Conservation (phyloP, 2,888 invertebrate genomes). For the Harmothoe impar region DNA sequence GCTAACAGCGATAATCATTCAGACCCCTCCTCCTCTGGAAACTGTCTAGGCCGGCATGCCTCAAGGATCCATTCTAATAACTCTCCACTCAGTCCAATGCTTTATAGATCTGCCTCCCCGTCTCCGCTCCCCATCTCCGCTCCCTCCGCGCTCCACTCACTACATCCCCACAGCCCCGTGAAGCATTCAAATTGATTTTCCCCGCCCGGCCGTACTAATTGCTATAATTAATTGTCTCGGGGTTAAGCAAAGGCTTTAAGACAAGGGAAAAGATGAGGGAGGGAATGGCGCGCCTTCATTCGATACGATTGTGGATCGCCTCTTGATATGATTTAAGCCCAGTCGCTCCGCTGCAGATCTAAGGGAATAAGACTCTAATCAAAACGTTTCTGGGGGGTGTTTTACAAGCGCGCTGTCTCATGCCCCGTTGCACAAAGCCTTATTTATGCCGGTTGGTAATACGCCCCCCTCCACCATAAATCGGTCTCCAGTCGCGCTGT, state of each 20-base stretch:
- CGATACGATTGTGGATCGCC: constrained; percentile 4
- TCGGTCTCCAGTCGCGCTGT: background rate
- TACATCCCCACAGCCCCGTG: background rate
- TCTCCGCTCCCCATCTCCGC: too few species aligned
- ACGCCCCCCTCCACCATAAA: background rate
- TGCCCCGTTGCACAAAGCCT: constrained; percentile 20
- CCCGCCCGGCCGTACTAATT: background rate
- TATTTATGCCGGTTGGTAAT: constrained; percentile 20
- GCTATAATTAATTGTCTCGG: constrained; percentile 30
- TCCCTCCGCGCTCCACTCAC: too few species aligned
- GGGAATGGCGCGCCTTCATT: background rate
- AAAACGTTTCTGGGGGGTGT: constrained; percentile 4
- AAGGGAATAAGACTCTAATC: constrained; percentile 4
- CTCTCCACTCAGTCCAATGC: background rate
- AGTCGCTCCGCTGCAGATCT: background rate
- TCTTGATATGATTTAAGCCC: constrained; percentile 38
- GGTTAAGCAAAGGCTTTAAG: constrained; percentile 37
- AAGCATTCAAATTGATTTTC: constrained; percentile 39
- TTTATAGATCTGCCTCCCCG: background rate
- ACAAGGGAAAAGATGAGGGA: constrained; percentile 1
- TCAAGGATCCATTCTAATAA: constrained; percentile 20
- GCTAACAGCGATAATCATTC: background rate
- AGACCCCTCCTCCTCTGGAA: background rate
- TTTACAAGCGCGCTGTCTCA: constrained; percentile 17
- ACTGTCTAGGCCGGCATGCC: background rate